A percentile compares a stretch with the other conserved stretches of the same genome.
Conservation (phyloP, 1,140 invertebrate genomes). For the Neotoxoptera formosana region DNA sequence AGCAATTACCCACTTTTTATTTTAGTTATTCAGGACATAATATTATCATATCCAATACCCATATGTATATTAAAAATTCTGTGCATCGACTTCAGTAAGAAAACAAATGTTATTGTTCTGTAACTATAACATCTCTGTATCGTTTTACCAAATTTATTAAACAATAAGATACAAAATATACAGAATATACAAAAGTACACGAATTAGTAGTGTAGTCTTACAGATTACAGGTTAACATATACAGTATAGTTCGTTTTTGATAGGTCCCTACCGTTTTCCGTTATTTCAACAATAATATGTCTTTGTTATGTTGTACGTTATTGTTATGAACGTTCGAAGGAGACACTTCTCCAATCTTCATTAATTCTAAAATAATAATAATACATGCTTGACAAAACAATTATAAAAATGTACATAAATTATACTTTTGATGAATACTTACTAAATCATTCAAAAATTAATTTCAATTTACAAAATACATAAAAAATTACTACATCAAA, state of each 20-base stretch:
- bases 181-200: background rate
- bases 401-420: background rate
- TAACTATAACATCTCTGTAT: background rate
- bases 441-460: background rate
- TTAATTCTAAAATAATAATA: background rate
- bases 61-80: background rate
- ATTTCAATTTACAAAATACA: background rate
- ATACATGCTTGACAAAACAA: background rate
- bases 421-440: background rate
- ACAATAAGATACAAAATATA: background rate
- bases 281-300: background rate
- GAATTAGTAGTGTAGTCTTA: background rate
- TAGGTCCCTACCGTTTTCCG: background rate
- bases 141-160: slow-evolving; percentile 11
- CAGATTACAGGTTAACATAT: background rate
- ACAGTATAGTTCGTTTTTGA: background rate
- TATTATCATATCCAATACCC: background rate
- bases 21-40: background rate
- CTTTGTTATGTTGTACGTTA: background rate
- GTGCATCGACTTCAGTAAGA: background rate
- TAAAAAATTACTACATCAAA: background rate
- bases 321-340: background rate
- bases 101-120: background rate
- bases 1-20: slow-evolving; percentile 8
- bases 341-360: background rate